Evolutionary conservation across 1,140 invertebrate genomes (phyloP), one percentile per base, ranked within the genome.

Genomic region (Carposina sasakii): DNA sequence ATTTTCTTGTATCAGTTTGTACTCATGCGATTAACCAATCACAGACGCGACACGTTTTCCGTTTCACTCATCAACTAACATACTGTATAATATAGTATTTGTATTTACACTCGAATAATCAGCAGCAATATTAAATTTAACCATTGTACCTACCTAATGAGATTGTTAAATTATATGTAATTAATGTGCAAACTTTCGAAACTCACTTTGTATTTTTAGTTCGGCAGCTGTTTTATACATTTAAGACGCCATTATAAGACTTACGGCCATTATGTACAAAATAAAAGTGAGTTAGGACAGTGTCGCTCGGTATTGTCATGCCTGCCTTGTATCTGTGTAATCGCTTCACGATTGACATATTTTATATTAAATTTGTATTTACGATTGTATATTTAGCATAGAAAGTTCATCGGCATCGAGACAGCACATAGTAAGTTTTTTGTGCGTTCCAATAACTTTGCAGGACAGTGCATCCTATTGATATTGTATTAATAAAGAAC

Each of bases 401-500:
- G 79, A 78, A 78, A 81, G 81, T 84, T 81, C 76, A 84, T 84
- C 77, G 81, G 81, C 77, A 47, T 63, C 59, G 63, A 71, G 71
- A 81, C 67, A 68, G 76, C 79, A 79, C 77, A 74, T 74, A 77
- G 69, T 63, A 73, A 66, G 68, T 76, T 79, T 74, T 77, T 77
- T 68, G 75, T 78, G 77, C 62, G 69, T 77, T 74, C 67, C 73
- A 76, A 76, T 74, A 73, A 78, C 62, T 71, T 73, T 70, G 70
- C 76, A 81, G 67, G 62, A 81, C 76, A 84, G 77, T 79, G 72
- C 70, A 67, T 81, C 73, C 76, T 78, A 83, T 69, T 77, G 74
- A 81, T 81, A 81, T 81, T 81, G 77, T 84, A 84, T 81, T 78
- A 78, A 81, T 81, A 85, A 86, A 85, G 83, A 86, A 85, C 85